Evolutionary conservation across 1,140 invertebrate species (phyloP), one percentile per base, ranked within the genome.

Genomic region (Muscidifurax raptorellus): DNA sequence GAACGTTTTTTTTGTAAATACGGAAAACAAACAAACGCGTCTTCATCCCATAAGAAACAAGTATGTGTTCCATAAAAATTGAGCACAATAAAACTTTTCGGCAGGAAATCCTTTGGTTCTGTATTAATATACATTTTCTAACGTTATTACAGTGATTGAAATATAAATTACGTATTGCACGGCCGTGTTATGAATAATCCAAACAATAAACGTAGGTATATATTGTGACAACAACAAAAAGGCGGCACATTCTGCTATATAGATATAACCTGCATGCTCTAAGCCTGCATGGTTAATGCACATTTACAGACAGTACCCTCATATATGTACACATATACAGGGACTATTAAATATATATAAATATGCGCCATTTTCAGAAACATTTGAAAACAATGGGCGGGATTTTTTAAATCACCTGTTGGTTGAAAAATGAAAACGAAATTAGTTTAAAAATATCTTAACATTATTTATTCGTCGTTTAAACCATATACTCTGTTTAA

Each of bases 41-140:
- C 10, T 9, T 85, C 25, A 10, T 88, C 52, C 91, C 91, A 92
- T 27, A 86, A 88, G 76, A 92, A 91, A 77, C 88, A 90, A 4
- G 86, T 89, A 15, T 87, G 76, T 75, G 81, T 80, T 13, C 76
- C 89, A 25, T 92, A 91, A 86, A 90, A 92, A 67, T 87, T 75
- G 18, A 85, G 64, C 52, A 91, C 77, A 12, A 85, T 44, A 28
- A 92, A 91, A 52, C 88, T 47, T 28, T 64, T 82, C n/a, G 87
- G 79, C 2, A 67, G 9, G 77, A 91, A 87, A 15, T 81, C 44
- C 4, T 82, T 2, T 9, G 44, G n/a, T 22, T 86, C 28, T 27
- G 86, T 86, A 4, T n/a, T 40, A 30, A 90, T 89, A 18, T 82
- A 66, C 90, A 90, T 90, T 15, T 78, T 85, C 36, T 36, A 36